Evolutionary conservation across 2,113 vertebrate genomes (phyloP).

Genomic region (Alosa alosa): DNA sequence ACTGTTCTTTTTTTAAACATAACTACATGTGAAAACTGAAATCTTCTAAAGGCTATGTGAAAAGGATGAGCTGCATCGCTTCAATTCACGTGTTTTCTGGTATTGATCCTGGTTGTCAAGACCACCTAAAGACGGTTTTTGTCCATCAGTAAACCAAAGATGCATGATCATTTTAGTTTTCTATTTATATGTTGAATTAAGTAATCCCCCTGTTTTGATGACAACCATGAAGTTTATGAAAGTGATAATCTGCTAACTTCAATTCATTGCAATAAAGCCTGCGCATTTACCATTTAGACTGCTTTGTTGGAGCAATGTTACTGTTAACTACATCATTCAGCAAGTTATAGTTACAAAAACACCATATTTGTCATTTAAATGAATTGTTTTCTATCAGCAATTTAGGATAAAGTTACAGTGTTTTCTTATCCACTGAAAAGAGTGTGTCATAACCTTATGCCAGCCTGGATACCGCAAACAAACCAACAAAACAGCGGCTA

Average conservation of each 20-base stretch:
- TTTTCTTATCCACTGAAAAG: constrained; percentile 57
- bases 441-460: constrained; percentile 40
- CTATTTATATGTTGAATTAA: background rate
- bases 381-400: background rate
- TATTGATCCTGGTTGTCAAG: background rate
- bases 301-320: background rate
- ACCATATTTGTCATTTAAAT: background rate
- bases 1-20: background rate
- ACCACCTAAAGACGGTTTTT: background rate
- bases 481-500: background rate
- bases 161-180: background rate
- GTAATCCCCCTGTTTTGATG: background rate
- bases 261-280: background rate
- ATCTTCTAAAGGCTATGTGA: background rate
- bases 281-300: background rate
- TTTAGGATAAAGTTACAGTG: background rate
- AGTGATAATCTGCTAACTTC: background rate
- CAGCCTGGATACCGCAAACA: constrained; percentile 41
- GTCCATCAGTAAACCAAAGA: background rate
- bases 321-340: background rate
- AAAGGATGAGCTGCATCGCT: background rate
- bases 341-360: background rate
- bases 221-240: background rate
- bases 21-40: background rate
- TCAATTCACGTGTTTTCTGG: background rate